Conservation (phyloP, 2,797 vertebrate genomes). For the Eospalax fontanierii region DNA sequence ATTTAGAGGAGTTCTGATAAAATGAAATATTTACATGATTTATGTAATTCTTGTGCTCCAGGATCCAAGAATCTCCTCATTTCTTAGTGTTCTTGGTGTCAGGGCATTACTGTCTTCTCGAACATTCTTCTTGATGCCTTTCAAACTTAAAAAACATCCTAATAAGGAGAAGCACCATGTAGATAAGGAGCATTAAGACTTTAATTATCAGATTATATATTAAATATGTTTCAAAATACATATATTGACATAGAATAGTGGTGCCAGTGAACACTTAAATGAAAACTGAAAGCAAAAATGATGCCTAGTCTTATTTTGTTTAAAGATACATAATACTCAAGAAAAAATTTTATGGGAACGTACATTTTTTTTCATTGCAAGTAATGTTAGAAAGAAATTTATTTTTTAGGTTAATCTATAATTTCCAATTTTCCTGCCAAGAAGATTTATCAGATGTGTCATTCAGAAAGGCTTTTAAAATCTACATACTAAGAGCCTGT, state of each 20-base stretch:
- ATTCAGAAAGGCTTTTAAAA: neutral
- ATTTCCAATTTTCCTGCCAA: constrained; percentile 47
- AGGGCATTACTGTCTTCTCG: neutral
- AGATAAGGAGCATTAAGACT: neutral
- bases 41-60: neutral
- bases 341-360: neutral
- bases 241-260: neutral
- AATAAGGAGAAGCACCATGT: neutral
- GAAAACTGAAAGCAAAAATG: constrained; percentile 1
- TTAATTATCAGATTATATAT: neutral
- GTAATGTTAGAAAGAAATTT: neutral
- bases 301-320: neutral
- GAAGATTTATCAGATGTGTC: neutral
- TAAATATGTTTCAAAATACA: constrained; percentile 40
- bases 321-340: constrained; percentile 9
- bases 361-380: neutral
- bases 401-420: neutral
- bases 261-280: neutral
- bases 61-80: neutral
- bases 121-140: constrained; percentile 25
- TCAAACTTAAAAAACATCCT: neutral
- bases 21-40: neutral
- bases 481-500: neutral
- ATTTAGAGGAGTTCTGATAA: constrained; percentile 14
- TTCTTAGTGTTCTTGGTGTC: neutral